A percentile compares a stretch with the other conserved stretches of the same genome.
Conservation (phyloP, 2,888 invertebrate genomes). For the Gymnosoma rotundatum region DNA sequence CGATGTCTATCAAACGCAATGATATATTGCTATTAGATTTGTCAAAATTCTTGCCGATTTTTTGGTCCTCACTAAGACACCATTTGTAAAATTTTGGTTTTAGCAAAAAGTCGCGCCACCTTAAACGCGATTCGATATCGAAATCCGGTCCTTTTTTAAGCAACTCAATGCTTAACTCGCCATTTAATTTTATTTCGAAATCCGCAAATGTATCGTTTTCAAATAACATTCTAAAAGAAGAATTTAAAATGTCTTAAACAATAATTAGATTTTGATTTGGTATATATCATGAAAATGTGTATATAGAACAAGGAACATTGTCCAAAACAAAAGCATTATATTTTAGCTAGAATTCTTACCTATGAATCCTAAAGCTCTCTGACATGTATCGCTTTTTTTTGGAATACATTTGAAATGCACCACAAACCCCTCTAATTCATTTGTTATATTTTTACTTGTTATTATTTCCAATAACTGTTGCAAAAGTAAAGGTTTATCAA, state of each 20-base stretch:
- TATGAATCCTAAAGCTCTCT: constrained; percentile 74
- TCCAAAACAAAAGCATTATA: background rate
- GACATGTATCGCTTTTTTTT: constrained; percentile 73
- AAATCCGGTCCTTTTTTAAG: constrained; percentile 17
- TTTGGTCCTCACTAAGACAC: constrained; percentile 69
- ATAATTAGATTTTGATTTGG: constrained; percentile 6
- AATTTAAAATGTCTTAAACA: constrained; percentile 74
- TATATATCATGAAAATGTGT: background rate
- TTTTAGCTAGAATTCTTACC: constrained; percentile 70
- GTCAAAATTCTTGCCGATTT: constrained; percentile 51
- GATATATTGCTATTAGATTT: constrained; percentile 81
- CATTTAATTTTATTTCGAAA: constrained; percentile 73
- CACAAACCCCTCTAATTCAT: constrained; percentile 72
- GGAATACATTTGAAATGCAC: constrained; percentile 75
- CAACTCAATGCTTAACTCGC: constrained; percentile 59
- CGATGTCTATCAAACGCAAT: constrained; percentile 86
- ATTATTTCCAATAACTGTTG: constrained; percentile 11
- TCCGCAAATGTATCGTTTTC: constrained; percentile 71
- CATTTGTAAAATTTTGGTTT: constrained; percentile 83
- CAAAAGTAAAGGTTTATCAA: constrained; percentile 26
- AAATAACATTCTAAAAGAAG: constrained; percentile 75
- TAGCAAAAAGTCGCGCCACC: constrained; percentile 77
- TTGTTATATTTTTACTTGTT: constrained; percentile 4
- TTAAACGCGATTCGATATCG: constrained; percentile 57
- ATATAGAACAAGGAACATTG: background rate